Evolutionary conservation across 2,113 vertebrate species (phyloP).

Genomic region (Xenopus laevis): DNA sequence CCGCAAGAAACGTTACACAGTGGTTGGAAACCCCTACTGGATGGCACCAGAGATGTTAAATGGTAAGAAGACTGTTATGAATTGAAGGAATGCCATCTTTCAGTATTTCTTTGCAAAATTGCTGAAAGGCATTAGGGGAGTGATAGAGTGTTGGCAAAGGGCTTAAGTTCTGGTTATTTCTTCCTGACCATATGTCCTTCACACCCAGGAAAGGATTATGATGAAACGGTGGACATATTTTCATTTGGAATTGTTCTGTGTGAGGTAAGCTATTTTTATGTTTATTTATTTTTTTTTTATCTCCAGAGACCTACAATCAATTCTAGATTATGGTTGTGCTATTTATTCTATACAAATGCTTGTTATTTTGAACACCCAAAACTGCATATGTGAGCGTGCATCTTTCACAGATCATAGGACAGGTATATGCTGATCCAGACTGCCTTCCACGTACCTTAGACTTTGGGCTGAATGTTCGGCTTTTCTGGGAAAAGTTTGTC

Average conservation of each 20-base stretch:
- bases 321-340: no score
- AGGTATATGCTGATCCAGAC: constrained; percentile 92
- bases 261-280: constrained; percentile 77
- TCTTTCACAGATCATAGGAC: constrained; percentile 86
- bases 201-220: constrained; percentile 86
- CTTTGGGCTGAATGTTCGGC: constrained; percentile 89
- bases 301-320: not conserved
- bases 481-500: constrained; percentile 95
- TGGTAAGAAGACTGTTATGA: constrained; percentile 65
- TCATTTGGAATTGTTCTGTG: constrained; percentile 95
- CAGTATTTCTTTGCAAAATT: no score
- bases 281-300: no score
- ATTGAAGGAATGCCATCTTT: not conserved
- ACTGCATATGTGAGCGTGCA: not conserved
- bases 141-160: not conserved
- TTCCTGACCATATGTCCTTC: not conserved
- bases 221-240: constrained; percentile 95
- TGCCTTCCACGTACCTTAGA: constrained; percentile 90
- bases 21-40: constrained; percentile 97
- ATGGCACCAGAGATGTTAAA: constrained; percentile 98
- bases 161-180: not conserved
- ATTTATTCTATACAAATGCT: not conserved
- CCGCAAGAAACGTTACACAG: constrained; percentile 91
- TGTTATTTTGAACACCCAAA: no score
- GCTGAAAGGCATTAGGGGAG: not conserved